A percentile compares a stretch with the other conserved stretches of the same genome.
These are phyloP conservation scores for Machimus atricapillus DNA, from an alignment of 2,888 invertebrate species.

Conservation along the genomic window DNA sequence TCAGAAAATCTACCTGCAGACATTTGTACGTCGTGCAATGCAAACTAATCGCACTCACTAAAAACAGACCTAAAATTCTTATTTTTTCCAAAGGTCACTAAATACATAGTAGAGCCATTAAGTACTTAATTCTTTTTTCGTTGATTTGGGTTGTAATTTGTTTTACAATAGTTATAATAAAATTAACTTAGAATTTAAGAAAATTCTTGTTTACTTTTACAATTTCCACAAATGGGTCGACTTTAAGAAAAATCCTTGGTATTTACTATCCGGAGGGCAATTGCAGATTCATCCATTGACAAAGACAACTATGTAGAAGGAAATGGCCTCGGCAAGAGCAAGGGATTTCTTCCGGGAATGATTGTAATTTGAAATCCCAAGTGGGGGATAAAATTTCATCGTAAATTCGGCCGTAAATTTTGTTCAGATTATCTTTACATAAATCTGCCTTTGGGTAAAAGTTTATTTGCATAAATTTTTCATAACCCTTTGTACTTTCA, in stretches of 20 bases:
- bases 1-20: too few relatives aligned
- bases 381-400: neutral
- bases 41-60: too few relatives aligned
- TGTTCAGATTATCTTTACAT: neutral
- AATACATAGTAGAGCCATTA: too few relatives aligned
- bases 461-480: constrained; percentile 12
- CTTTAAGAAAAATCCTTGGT: neutral
- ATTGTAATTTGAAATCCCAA: constrained; percentile 17
- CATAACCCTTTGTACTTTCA: neutral
- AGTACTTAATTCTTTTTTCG: too few relatives aligned
- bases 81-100: too few relatives aligned
- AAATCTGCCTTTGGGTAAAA: neutral
- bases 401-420: constrained; percentile 23
- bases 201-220: neutral
- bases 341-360: neutral
- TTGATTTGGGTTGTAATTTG: too few relatives aligned
- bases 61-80: too few relatives aligned
- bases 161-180: too few relatives aligned
- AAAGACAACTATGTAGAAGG: constrained; percentile 12
- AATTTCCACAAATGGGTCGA: constrained; percentile 11
- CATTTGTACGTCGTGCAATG: too few relatives aligned
- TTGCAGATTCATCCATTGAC: neutral
- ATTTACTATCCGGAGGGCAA: neutral
- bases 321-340: neutral
- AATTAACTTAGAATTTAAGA: too few relatives aligned